A percentile compares a stretch with the other conserved stretches of the same genome.
Evolutionary conservation across 2,888 invertebrate genomes (phyloP).

Genomic region (Oxystoma pomonae): DNA sequence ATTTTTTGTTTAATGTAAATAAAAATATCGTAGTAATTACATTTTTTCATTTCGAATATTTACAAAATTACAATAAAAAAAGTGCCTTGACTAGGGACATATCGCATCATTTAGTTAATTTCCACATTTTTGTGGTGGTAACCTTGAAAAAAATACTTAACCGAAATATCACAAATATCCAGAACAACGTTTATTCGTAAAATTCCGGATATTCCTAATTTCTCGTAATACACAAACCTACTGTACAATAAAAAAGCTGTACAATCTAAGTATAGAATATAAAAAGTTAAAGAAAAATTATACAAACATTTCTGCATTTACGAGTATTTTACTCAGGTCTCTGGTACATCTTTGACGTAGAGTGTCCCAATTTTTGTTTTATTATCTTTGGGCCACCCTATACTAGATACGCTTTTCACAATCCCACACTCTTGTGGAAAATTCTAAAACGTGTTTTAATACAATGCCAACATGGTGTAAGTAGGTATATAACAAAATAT

Average conservation of each 20-base stretch:
- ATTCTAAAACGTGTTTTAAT: conserved; percentile 23
- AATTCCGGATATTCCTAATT: conserved; percentile 6
- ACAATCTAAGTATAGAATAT: conserved; percentile 9
- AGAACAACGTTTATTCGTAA: conserved; percentile 15
- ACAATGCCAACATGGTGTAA: conserved; percentile 21
- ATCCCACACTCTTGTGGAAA: conserved; percentile 11
- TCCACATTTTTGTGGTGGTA: conserved; percentile 43
- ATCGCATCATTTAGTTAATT: conserved; percentile 39
- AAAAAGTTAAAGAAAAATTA: not conserved
- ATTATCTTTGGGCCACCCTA: not conserved
- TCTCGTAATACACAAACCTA: not conserved
- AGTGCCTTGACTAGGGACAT: conserved; percentile 46
- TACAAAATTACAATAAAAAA: conserved; percentile 35
- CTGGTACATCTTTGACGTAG: conserved; percentile 1
- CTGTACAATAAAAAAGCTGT: not conserved
- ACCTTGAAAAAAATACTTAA: conserved; percentile 36
- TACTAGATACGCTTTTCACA: not conserved
- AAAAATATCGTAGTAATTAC: conserved; percentile 33
- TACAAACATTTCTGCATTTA: conserved; percentile 23
- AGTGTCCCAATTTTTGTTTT: not conserved
- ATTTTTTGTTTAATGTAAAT: conserved; percentile 39
- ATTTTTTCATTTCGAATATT: conserved; percentile 29
- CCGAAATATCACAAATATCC: conserved; percentile 12
- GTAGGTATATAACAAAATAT: conserved; percentile 23
- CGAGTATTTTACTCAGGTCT: conserved; percentile 27